Base-by-base conservation (phyloP, 1,140 invertebrate genomes). In the Micrasema longulum region DNA sequence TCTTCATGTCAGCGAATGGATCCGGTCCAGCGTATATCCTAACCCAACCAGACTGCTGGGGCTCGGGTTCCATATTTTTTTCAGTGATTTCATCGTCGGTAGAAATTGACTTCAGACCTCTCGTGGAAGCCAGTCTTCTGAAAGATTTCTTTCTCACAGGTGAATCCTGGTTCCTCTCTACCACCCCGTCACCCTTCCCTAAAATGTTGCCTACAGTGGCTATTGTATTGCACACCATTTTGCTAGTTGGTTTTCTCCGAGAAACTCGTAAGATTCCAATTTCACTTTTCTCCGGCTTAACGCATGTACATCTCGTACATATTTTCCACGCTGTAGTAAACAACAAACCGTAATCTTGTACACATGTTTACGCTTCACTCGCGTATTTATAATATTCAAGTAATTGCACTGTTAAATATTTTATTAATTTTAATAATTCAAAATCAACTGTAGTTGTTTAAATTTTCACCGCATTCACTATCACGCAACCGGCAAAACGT, bases 21-120 rank as follows among this genome's bases (percentile, higher is more conserved):
- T 89, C 85, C 35, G 87, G 85, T 23, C 88, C 88, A 12, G 87
- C 88, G 74, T 88, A 87, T 43, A 90, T 85, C 18, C 88, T 82
- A 36, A 90, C 84, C 88, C 88, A 90, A 38, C 88, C 87, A 69
- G 67, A 45, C 36, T 73, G 63, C 57, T 79, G 74, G 1, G 12
- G 3, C 57, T 69, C 69, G 12, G 43, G 38, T 26, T 43, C 36
- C 3, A 14, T 6, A 6, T 18, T 26, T 22, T 69, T 70, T 4
- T 67, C 50, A 1, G 65, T 63, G 11, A 62, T 38, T 9, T 62
- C 63, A 20, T 36, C 50, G 22, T 70, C 45, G n/a, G 14, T 6
- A 22, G 48, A 45, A 9, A 14, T 41, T 45, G 31, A 26, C n/a
- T 80, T 81, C 73, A 88, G 82, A 36, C 87, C 87, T 74, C 88